phyloP scores from a whole-genome alignment of 2,113 vertebrate species.

The Halcyon malimbica region DNA sequence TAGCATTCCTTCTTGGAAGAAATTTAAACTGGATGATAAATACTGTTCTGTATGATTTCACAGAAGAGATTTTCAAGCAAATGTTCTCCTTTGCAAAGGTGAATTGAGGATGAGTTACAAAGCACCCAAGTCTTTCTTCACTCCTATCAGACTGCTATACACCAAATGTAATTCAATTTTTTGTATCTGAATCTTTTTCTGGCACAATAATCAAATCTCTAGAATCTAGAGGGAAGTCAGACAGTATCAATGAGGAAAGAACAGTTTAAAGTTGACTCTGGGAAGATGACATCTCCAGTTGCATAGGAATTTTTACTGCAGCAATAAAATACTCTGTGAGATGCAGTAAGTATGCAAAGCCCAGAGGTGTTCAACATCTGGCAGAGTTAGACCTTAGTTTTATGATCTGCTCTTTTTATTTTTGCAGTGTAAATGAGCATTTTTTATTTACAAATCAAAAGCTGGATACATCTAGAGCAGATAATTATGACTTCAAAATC shows the following conservation, averaged over 20 bases:
- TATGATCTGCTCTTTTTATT: background rate
- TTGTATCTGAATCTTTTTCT: background rate
- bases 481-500: background rate
- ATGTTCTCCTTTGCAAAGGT: background rate
- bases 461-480: background rate
- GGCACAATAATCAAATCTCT: background rate
- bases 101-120: background rate
- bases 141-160: fast-evolving
- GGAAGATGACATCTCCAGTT: background rate
- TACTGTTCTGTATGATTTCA: background rate
- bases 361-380: background rate
- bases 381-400: background rate
- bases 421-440: background rate
- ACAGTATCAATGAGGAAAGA: background rate
- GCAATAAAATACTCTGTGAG: background rate
- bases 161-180: background rate
- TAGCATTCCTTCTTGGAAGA: background rate
- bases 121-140: background rate
- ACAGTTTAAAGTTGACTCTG: background rate
- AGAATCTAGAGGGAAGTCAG: background rate
- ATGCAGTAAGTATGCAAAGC: background rate
- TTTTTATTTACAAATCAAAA: background rate
- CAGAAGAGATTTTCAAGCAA: too few species aligned
- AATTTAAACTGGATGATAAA: background rate
- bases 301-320: background rate